These are phyloP conservation scores for Dendroctonus valens DNA, from an alignment of 1,140 invertebrate genomes.

Conservation along the genomic window DNA sequence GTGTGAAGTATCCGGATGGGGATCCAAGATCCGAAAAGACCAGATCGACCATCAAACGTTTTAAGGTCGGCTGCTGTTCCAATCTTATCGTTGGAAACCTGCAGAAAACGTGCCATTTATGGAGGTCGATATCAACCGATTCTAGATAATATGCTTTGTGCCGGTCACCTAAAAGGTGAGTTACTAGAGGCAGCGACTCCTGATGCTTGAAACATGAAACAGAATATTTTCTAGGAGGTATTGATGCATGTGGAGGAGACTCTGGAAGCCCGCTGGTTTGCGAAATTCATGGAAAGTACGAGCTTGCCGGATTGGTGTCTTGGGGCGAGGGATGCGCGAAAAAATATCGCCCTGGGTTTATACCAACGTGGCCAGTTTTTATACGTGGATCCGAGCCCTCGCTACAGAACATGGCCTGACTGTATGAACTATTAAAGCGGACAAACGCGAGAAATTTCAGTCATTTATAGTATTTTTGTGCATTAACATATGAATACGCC, in stretches of 20 bases:
- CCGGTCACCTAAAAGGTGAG: constrained; percentile 56
- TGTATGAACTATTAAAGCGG: neutral
- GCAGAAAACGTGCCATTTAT: constrained; percentile 58
- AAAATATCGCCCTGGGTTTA: constrained; percentile 65
- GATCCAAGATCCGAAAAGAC: constrained; percentile 49
- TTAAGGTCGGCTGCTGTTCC: constrained; percentile 66
- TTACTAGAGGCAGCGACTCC: neutral
- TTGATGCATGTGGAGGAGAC: constrained; percentile 61
- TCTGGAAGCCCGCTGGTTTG: constrained; percentile 35
- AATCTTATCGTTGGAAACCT: constrained; percentile 59
- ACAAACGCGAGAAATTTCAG: too few species aligned
- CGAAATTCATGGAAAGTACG: constrained; percentile 11
- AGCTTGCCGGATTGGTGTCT: constrained; percentile 59
- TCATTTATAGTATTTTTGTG: too few species aligned
- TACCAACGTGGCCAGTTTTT: constrained; percentile 59
- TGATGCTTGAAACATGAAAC: neutral
- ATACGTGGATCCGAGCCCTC: constrained; percentile 64
- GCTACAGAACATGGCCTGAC: constrained; percentile 5
- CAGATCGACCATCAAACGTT: constrained; percentile 50
- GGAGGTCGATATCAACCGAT: constrained; percentile 61
- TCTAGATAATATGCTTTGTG: constrained; percentile 69
- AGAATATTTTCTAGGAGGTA: constrained; percentile 53
- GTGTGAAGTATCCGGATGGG: constrained; percentile 74
- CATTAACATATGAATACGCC: too few species aligned
- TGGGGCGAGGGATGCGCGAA: constrained; percentile 68